phyloP scores from a whole-genome alignment of 2,888 invertebrate genomes.

The Nowickia ferox region DNA sequence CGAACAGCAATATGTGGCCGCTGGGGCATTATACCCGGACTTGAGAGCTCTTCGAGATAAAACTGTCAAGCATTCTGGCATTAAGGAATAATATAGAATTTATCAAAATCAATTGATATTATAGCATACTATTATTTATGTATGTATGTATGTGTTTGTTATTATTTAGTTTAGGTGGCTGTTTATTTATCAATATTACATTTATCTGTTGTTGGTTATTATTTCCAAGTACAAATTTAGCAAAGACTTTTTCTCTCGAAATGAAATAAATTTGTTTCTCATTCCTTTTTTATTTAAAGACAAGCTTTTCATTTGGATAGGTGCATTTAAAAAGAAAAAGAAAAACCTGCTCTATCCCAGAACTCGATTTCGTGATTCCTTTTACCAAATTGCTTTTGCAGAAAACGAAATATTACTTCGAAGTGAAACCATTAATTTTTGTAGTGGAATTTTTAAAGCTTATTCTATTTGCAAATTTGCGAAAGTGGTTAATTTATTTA shows the following conservation, averaged over 20 bases:
- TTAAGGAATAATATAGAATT: conserved; percentile 9
- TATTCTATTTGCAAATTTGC: too few species aligned
- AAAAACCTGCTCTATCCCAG: too few species aligned
- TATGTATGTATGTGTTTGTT: conserved; percentile 10
- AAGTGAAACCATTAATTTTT: too few species aligned
- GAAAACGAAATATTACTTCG: too few species aligned
- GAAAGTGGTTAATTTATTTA: too few species aligned
- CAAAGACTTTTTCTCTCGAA: too few species aligned
- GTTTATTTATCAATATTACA: not conserved
- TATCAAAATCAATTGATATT: conserved; percentile 4
- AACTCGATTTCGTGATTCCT: too few species aligned
- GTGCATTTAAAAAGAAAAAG: too few species aligned
- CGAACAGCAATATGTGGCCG: conserved; percentile 78
- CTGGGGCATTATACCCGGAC: conserved; percentile 81
- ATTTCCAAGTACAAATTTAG: not conserved
- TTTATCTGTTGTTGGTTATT: not conserved
- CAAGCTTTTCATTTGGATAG: too few species aligned
- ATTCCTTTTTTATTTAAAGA: not conserved
- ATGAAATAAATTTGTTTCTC: not conserved
- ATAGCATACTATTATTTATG: conserved; percentile 12
- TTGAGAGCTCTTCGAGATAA: conserved; percentile 76
- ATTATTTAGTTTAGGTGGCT: not conserved
- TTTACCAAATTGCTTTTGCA: too few species aligned
- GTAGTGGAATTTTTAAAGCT: too few species aligned
- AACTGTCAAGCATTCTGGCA: not conserved